phyloP scores from a whole-genome alignment of 2,888 invertebrate genomes.

The Macroteleia sp. region DNA sequence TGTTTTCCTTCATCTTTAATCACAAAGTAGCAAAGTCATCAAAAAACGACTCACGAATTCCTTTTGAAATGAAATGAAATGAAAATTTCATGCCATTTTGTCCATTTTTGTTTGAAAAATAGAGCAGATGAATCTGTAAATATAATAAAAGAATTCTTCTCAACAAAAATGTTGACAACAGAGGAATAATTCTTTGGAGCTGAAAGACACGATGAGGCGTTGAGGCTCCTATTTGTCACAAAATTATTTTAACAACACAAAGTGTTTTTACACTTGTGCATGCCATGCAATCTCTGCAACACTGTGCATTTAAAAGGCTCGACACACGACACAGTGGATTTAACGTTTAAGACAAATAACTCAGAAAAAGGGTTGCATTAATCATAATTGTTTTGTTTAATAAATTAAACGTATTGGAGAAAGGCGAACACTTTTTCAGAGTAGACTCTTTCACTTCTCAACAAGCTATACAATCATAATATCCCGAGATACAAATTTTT shows the following conservation, averaged over 20 bases:
- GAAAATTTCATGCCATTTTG: slow-evolving; percentile 58
- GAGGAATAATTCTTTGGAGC: slow-evolving; percentile 52
- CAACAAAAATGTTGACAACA: slow-evolving; percentile 30
- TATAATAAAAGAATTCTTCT: slow-evolving; percentile 13
- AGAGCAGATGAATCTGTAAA: no score
- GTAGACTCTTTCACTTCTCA: neutral
- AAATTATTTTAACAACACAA: slow-evolving; percentile 9
- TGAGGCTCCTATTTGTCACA: slow-evolving; percentile 18
- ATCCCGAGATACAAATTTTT: no score
- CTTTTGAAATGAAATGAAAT: slow-evolving; percentile 9
- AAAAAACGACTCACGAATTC: slow-evolving; percentile 7
- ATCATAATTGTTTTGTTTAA: neutral
- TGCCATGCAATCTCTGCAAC: slow-evolving; percentile 14
- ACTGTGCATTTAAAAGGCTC: slow-evolving; percentile 15
- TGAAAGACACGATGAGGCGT: slow-evolving; percentile 23
- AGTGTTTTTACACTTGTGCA: slow-evolving; percentile 27
- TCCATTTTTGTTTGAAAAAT: slow-evolving; percentile 29
- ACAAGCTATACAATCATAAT: no score
- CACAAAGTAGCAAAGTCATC: slow-evolving; percentile 19
- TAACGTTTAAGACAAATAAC: neutral
- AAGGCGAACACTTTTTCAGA: slow-evolving; percentile 4
- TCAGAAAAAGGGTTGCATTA: slow-evolving; percentile 3
- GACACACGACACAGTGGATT: neutral
- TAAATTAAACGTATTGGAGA: neutral
- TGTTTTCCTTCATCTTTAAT: slow-evolving; percentile 35